A percentile compares a stretch with the other conserved stretches of the same genome.
Conservation (phyloP, 2,797 vertebrate genomes). For the Sebastiscus albofasciatus region DNA sequence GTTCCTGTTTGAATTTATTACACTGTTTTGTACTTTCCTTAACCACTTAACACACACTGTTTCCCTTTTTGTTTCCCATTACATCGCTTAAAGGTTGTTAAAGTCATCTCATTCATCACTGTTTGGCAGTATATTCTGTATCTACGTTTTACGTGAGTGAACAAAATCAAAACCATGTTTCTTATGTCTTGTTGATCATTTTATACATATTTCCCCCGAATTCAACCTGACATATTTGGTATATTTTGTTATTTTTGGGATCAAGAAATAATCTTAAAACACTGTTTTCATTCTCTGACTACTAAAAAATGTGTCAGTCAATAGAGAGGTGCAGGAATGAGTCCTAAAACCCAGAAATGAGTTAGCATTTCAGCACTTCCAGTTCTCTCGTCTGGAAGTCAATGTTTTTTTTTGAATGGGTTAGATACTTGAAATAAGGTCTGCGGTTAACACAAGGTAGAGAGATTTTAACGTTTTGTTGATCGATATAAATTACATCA, state of each 20-base stretch:
- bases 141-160: not conserved
- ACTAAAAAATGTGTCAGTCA: not conserved
- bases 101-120: not conserved
- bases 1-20: conserved; percentile 16
- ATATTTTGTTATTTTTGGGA: not conserved
- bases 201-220: not conserved
- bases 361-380: no score
- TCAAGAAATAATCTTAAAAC: not conserved
- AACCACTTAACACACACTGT: not conserved
- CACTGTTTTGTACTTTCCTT: conserved; percentile 10
- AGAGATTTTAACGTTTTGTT: no score
- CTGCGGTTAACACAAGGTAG: no score
- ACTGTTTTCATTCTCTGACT: not conserved
- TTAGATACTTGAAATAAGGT: no score
- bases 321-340: no score
- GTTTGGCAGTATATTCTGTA: not conserved
- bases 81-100: not conserved
- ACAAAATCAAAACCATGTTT: not conserved
- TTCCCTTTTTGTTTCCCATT: not conserved
- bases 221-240: not conserved
- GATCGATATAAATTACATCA: no score
- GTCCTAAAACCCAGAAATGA: no score
- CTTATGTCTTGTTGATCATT: not conserved
- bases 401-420: rapidly evolving
- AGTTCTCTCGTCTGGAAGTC: no score